Evolutionary conservation across 2,113 vertebrate species (phyloP), one percentile per base, ranked within the genome.

Genomic region (Narcine bancroftii): DNA sequence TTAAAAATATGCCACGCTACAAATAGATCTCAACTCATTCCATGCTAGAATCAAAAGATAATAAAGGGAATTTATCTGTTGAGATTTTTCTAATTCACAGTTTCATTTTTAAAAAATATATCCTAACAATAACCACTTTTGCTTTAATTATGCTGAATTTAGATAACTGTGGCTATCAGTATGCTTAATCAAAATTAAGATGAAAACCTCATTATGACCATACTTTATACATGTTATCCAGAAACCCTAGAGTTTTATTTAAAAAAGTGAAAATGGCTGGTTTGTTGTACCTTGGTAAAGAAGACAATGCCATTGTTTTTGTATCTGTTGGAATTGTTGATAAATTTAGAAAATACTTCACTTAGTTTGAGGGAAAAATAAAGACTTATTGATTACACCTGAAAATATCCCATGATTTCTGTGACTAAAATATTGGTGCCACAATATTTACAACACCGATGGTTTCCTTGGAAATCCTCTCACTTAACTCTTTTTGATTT

Each of bases 151-250:
- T 89, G 60, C 21, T 36, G 3, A 63, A 63, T 89, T 89, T 65
- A 65, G 39, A 39, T 89, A 2, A 65, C 63, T 66, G 65, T 65
- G 85, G 36, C 0, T 89, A 89, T 63, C 60, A 42, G n/a, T 21
- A 66, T 63, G 36, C 33, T 39, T 89, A 89, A 65, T 89, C 39
- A 89, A 89, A 89, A 89, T 89, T 83, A 50, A 83, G 50, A 83
- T 83, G 79, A 66, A n/a, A 60, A 89, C 36, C n/a, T 89, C 36
- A 89, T 65, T 89, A 89, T 39, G 65, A 9, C 60, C 65, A 36
- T 42, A 66, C n/a, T 89, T 21, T 56, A 89, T 89, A 36, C 42
- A 65, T 15, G 42, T 65, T n/a, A 89, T 65, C 36, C 56, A 42
- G 60, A 36, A 85, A 65, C 11, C 60, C 21, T 36, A 9, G 19